A percentile compares a stretch with the other conserved stretches of the same genome.
Conservation (phyloP, 2,888 invertebrate genomes). For the Horisme vitalbata region DNA sequence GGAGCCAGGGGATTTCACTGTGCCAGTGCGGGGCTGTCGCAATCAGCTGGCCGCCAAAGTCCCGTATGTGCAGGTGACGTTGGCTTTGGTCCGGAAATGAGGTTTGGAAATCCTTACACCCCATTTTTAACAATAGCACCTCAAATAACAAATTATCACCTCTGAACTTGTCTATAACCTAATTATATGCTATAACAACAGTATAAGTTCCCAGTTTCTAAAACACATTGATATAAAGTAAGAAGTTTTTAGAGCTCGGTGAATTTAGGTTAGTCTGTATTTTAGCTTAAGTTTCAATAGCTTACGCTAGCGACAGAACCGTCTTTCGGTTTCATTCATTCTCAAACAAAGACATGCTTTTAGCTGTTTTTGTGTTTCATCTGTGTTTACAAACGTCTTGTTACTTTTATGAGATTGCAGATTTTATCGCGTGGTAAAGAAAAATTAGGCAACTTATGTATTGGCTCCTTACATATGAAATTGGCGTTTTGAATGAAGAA, state of each 20-base stretch:
- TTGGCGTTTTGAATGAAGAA: too few relatives aligned
- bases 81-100: too few relatives aligned
- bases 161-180: not conserved
- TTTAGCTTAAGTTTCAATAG: slow-evolving; percentile 39
- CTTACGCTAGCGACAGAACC: slow-evolving; percentile 34
- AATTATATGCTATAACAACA: not conserved
- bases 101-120: not conserved
- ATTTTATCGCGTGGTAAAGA: too few relatives aligned
- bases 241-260: slow-evolving; percentile 22
- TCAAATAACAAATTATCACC: not conserved
- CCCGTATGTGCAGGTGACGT: too few relatives aligned
- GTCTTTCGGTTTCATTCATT: slow-evolving; percentile 35
- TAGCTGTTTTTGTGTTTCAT: slow-evolving; percentile 16
- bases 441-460: too few relatives aligned
- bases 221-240: slow-evolving; percentile 33
- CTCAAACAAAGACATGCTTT: slow-evolving; percentile 24
- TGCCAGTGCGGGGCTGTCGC: too few relatives aligned
- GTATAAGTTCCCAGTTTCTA: slow-evolving; percentile 23
- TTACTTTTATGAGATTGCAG: too few relatives aligned
- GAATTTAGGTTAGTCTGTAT: slow-evolving; percentile 37
- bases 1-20: too few relatives aligned
- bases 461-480: too few relatives aligned
- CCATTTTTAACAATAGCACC: not conserved
- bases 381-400: not conserved
- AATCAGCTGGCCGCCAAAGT: too few relatives aligned